Evolutionary conservation across 2,888 invertebrate genomes (phyloP).

Genomic region (Aphidoletes aphidimyza): DNA sequence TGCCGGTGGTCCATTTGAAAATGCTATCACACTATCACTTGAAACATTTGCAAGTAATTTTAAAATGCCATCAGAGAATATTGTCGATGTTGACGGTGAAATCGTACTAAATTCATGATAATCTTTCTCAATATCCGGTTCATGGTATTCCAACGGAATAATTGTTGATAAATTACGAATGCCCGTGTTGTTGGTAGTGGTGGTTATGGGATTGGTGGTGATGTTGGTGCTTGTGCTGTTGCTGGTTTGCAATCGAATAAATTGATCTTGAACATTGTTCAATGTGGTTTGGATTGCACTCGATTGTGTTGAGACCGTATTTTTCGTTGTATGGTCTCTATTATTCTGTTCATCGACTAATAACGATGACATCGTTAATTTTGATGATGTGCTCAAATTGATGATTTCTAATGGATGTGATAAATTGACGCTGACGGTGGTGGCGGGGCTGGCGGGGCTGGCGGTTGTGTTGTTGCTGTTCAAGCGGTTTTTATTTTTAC

Average conservation of each 20-base stretch:
- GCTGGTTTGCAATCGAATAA: too few relatives aligned
- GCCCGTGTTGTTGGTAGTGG: too few relatives aligned
- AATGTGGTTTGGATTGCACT: neutral
- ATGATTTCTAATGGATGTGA: neutral
- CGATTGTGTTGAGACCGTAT: neutral
- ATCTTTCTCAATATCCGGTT: too few relatives aligned
- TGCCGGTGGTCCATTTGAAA: neutral
- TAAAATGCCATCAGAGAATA: neutral
- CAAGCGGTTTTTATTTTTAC: neutral
- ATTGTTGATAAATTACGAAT: too few relatives aligned
- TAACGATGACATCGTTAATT: slow-evolving; percentile 31
- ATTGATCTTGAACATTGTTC: neutral
- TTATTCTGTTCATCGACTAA: neutral
- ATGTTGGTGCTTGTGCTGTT: too few relatives aligned
- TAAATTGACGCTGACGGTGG: neutral
- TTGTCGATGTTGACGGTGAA: neutral
- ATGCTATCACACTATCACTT: neutral
- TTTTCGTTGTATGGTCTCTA: neutral
- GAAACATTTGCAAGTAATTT: neutral
- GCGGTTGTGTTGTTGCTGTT: neutral
- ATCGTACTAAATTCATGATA: neutral
- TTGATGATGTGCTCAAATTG: neutral
- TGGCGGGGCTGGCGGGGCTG: neutral
- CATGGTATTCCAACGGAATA: too few relatives aligned
- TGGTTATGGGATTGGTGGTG: too few relatives aligned